A percentile compares a stretch with the other conserved stretches of the same genome.
phyloP scores from a whole-genome alignment of 1,140 invertebrate genomes.

The Whitmania pigra region DNA sequence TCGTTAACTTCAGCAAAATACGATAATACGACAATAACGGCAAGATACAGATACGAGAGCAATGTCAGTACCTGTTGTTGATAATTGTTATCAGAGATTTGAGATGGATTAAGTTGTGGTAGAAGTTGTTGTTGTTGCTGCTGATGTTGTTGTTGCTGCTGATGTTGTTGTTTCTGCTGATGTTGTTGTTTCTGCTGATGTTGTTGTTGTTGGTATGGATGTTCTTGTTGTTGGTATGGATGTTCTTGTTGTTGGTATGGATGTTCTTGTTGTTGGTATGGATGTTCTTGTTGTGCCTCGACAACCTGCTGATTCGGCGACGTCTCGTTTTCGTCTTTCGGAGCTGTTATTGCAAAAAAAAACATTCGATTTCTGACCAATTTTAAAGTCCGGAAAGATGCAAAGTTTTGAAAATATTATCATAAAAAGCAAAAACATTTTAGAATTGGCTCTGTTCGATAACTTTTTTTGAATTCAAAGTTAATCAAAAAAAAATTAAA shows the following conservation, averaged over 20 bases:
- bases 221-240: slow-evolving; percentile 15
- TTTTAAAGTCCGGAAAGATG: neutral
- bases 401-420: too few relatives aligned
- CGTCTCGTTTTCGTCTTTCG: neutral
- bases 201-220: slow-evolving; percentile 27
- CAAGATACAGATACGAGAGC: too few relatives aligned
- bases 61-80: slow-evolving; percentile 24
- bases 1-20: too few relatives aligned
- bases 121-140: slow-evolving; percentile 11
- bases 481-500: neutral
- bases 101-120: slow-evolving; percentile 17
- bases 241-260: slow-evolving; percentile 23
- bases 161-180: slow-evolving; percentile 25
- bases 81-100: slow-evolving; percentile 25
- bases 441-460: too few relatives aligned
- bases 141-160: slow-evolving; percentile 21
- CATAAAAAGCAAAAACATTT: too few relatives aligned
- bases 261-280: slow-evolving; percentile 27
- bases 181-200: slow-evolving; percentile 24
- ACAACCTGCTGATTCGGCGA: neutral
- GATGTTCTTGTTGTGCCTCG: slow-evolving; percentile 22
- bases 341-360: slow-evolving; percentile 1
- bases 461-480: neutral
- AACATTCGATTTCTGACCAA: neutral
- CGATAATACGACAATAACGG: too few relatives aligned